Percentiles rank a stretch among this genome's conserved stretches.
Conservation (phyloP, 1,140 invertebrate genomes). For the Asbolus verrucosus region DNA sequence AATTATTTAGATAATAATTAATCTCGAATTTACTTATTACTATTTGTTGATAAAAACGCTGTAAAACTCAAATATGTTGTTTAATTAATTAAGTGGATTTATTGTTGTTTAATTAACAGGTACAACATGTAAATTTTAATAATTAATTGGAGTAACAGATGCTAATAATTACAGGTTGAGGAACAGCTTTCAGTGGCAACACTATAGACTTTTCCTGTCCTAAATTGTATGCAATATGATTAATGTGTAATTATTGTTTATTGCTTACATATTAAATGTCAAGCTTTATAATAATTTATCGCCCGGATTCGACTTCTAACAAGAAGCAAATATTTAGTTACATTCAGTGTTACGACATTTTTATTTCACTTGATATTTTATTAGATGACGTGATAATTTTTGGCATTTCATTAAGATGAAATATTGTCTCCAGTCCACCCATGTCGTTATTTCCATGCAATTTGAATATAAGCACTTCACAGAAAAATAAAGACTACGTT, state of each 20-base stretch:
- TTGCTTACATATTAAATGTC: conserved; percentile 31
- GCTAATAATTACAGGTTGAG: conserved; percentile 9
- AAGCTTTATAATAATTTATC: conserved; percentile 19
- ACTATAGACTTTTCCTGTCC: conserved; percentile 24
- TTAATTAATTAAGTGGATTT: conserved; percentile 21
- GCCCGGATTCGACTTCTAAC: conserved; percentile 12
- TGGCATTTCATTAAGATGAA: conserved; percentile 4
- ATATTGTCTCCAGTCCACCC: no score
- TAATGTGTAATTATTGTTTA: conserved; percentile 32
- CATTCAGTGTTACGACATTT: conserved; percentile 9
- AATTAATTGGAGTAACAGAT: conserved; percentile 31
- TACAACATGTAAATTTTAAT: conserved; percentile 27
- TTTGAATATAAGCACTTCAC: no score
- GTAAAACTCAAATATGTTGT: neutral
- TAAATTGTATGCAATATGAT: conserved; percentile 1
- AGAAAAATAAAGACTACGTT: no score
- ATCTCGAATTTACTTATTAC: neutral
- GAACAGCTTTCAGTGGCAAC: conserved; percentile 2
- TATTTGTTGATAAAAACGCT: no score
- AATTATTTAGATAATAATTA: neutral
- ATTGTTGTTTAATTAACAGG: conserved; percentile 15
- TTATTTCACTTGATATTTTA: conserved; percentile 15
- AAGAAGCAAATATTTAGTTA: neutral
- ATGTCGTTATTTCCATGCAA: no score
- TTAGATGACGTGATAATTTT: conserved; percentile 12